Base-by-base conservation (phyloP, 92 coral and sea anemone genomes). In the Zoanthus sansibaricus region DNA sequence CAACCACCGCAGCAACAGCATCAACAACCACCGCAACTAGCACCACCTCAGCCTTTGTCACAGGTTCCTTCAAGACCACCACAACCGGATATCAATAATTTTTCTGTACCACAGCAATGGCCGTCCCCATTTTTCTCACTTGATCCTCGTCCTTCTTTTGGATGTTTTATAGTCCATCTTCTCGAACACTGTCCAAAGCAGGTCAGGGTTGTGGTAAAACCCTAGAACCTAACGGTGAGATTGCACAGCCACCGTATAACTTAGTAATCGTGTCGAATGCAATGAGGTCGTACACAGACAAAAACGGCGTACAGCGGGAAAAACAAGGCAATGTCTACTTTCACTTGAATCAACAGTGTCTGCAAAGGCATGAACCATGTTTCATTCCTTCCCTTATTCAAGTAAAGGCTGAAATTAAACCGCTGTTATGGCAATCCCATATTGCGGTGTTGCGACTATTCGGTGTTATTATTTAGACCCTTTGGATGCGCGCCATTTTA, bases 281-380 rank as follows among this genome's bases (percentile, higher is more conserved):
- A 17, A 55, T 62, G 59, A 77, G 89, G 76, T 12, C 16, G 13
- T 86, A 31, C 64, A 37, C 42, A 37, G 76, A 77, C 76, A 20
- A n/a, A 46, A 33, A 59, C 31, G 84, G 89, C 21, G 56, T 9
- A 32, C n/a, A 12, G 3, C 56, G 54, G 25, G 76, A 77, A 4
- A 76, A 42, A 47, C 86, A 32, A 42, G 86, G 90, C 47, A 87
- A 87, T 67, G 90, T 87, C 9, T 87, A 87, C 67, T 87, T 87
- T 25, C 91, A 88, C 64, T 64, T 37, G 42, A 37, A 37, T 37
- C 42, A 37, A 37, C 42, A 37, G 42, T 37, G 42, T 37, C 42
- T 37, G 1, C 42, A 37, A 37, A 37, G 42, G 42, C 42, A 37
- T 37, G 42, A 37, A 37, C 42, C 58, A 12, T 87, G 72, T 71